These are phyloP conservation scores for Pristionchus arcanus DNA, from an alignment of 2,888 invertebrate species.

Conservation along the genomic window DNA sequence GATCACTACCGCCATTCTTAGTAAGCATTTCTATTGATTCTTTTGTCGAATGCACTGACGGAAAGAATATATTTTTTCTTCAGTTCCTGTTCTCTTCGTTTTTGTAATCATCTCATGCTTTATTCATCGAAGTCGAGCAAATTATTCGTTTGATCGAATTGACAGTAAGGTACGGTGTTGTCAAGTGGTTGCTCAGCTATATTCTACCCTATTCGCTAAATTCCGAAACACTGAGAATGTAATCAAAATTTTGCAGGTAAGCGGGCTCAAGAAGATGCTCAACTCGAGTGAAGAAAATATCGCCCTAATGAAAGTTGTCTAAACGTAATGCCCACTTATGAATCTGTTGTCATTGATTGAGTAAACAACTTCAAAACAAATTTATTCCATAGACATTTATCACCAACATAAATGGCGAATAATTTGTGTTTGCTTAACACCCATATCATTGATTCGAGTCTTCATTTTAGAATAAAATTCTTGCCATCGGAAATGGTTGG, in stretches of 20 bases:
- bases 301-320: conserved; percentile 27
- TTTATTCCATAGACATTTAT: too few relatives aligned
- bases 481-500: conserved; percentile 1
- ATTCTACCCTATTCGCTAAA: not conserved
- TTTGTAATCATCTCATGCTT: conserved; percentile 92
- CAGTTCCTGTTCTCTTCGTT: conserved; percentile 88
- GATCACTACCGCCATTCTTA: conserved; percentile 89
- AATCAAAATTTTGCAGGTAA: not conserved
- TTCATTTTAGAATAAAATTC: not conserved
- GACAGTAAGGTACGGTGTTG: conserved; percentile 49
- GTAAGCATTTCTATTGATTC: conserved; percentile 57
- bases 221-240: too few relatives aligned
- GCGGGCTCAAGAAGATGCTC: conserved; percentile 41
- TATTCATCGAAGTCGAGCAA: conserved; percentile 87
- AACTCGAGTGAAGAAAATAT: conserved; percentile 27
- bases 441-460: too few relatives aligned
- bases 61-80: conserved; percentile 48
- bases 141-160: conserved; percentile 59
- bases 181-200: not conserved
- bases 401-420: too few relatives aligned
- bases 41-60: too few relatives aligned
- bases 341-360: too few relatives aligned
- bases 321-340: too few relatives aligned
- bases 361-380: too few relatives aligned
- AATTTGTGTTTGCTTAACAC: too few relatives aligned